Percentiles rank a stretch among this genome's conserved stretches.
Conservation (phyloP, 2,113 vertebrate genomes). For the Daphoenositta chrysoptera region DNA sequence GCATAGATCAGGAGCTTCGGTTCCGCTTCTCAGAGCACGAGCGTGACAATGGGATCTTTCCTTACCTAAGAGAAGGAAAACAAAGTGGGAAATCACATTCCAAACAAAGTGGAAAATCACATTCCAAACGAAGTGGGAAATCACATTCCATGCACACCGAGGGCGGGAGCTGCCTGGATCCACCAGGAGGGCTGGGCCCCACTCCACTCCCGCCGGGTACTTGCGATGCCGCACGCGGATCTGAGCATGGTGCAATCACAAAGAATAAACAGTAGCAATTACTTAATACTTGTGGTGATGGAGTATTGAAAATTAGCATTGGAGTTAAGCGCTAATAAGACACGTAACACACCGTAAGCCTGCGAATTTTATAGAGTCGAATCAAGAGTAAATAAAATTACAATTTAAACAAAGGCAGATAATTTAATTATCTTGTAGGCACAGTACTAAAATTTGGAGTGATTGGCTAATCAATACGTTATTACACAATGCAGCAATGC, state of each 20-base stretch:
- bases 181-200: not conserved
- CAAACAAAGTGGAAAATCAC: not conserved
- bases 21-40: accelerated
- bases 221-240: not conserved
- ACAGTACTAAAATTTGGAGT: slow-evolving; percentile 65
- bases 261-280: slow-evolving; percentile 33
- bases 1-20: not conserved
- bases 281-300: not conserved
- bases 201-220: accelerated
- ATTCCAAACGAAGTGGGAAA: not conserved
- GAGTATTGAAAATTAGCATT: slow-evolving; percentile 15
- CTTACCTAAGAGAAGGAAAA: not conserved
- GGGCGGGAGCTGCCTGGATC: not conserved
- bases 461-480: slow-evolving; percentile 58
- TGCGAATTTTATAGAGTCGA: slow-evolving; percentile 23
- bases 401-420: slow-evolving; percentile 69
- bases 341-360: not conserved
- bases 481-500: not conserved
- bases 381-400: slow-evolving; percentile 72
- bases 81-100: not conserved
- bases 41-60: not conserved
- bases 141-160: accelerated
- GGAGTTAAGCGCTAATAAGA: not conserved
- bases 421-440: slow-evolving; percentile 71
- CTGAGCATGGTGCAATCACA: not conserved